phyloP scores from a whole-genome alignment of 1,140 invertebrate species.

The Scaptomyza graminum region DNA sequence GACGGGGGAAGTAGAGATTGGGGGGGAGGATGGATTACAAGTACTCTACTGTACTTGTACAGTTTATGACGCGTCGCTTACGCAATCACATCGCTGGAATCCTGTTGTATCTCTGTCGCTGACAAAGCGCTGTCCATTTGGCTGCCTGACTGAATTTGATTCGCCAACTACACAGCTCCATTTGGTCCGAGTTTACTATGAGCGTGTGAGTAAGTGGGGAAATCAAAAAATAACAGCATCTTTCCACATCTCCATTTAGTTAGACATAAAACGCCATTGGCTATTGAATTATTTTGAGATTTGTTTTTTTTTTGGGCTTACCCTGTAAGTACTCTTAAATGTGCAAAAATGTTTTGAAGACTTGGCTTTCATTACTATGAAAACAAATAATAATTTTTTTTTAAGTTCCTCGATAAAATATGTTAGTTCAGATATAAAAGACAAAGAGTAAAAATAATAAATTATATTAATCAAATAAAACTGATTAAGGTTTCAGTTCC shows the following conservation, averaged over 20 bases:
- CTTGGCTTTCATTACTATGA: no score
- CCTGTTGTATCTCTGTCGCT: conserved; percentile 13
- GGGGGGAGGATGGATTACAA: conserved; percentile 1
- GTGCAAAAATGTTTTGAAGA: no score
- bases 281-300: conserved; percentile 27
- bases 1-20: not conserved
- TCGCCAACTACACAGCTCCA: conserved; percentile 1
- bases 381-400: no score
- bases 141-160: conserved; percentile 27
- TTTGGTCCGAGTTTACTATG: conserved; percentile 19
- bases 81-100: conserved; percentile 50
- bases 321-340: no score
- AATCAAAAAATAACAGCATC: conserved; percentile 21
- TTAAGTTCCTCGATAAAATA: no score
- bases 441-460: no score
- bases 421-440: no score
- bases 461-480: no score
- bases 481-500: no score
- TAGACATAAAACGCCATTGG: conserved; percentile 32
- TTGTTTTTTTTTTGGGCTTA: not conserved
- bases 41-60: conserved; percentile 28
- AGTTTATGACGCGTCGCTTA: conserved; percentile 75
- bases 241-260: conserved; percentile 51
- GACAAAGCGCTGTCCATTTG: conserved; percentile 62
- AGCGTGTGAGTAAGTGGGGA: not conserved